Evolutionary conservation across 2,797 vertebrate genomes (phyloP).

Genomic region (Thripadectes ignobilis): DNA sequence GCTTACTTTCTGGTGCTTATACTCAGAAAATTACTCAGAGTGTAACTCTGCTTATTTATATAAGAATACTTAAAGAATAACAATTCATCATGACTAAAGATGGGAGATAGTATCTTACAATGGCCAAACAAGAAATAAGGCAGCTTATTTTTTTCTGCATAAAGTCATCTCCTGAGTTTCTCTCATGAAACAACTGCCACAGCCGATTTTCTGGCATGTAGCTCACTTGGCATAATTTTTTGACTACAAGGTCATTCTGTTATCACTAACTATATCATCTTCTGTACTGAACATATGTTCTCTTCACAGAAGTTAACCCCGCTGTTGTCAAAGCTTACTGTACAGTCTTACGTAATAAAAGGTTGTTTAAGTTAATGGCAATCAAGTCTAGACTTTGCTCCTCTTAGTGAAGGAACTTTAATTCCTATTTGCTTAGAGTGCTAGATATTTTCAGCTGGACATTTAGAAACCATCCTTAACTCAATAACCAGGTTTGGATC

Average conservation of each 20-base stretch:
- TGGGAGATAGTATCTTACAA: not conserved
- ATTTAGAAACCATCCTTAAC: not conserved
- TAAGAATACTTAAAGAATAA: not conserved
- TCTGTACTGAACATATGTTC: constrained; percentile 37
- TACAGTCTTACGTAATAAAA: not conserved
- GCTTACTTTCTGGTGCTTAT: not conserved
- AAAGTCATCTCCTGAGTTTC: constrained; percentile 26
- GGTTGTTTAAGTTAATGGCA: not conserved
- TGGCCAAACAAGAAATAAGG: not conserved
- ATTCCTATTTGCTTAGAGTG: not conserved
- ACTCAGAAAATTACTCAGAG: not conserved
- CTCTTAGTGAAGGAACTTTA: not conserved
- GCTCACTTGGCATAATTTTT: constrained; percentile 12
- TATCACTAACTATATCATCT: constrained; percentile 55
- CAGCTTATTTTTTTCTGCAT: constrained; percentile 51
- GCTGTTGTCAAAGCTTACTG: not conserved
- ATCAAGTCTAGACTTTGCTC: not conserved
- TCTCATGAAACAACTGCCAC: constrained; percentile 54
- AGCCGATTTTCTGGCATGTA: constrained; percentile 44
- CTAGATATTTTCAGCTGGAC: not conserved
- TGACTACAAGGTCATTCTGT: constrained; percentile 59
- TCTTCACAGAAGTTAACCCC: not conserved
- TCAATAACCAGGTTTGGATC: not conserved
- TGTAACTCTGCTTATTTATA: not conserved
- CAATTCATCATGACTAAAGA: not conserved